Conservation (phyloP, 2,888 invertebrate species). For the Ischnura elegans region DNA sequence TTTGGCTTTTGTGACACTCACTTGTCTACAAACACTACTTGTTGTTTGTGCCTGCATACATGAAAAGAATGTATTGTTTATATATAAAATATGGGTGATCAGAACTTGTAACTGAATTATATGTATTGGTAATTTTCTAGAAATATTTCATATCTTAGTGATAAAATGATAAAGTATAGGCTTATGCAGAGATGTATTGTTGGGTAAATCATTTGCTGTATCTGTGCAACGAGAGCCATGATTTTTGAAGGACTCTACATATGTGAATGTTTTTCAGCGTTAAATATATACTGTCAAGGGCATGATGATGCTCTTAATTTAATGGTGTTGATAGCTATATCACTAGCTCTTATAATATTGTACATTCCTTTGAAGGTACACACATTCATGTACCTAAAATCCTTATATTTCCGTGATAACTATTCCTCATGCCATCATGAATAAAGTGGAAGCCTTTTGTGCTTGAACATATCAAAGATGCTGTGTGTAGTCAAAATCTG, state of each 20-base stretch:
- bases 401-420: background rate
- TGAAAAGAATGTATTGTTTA: background rate
- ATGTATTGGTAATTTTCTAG: background rate
- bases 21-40: background rate
- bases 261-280: background rate
- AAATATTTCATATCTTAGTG: background rate
- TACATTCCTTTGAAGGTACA: background rate
- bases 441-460: background rate
- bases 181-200: background rate
- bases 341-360: background rate
- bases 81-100: background rate
- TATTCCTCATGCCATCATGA: background rate
- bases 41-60: background rate
- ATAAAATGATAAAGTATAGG: background rate
- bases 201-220: background rate
- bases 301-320: background rate
- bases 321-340: background rate
- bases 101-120: background rate
- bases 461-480: background rate
- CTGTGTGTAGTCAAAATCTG: background rate
- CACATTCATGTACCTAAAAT: background rate
- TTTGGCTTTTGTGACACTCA: background rate
- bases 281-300: background rate
- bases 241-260: background rate
- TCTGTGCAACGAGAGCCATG: background rate